Evolutionary conservation across 2,797 vertebrate species (phyloP), one percentile per base, ranked within the genome.

Genomic region (Columba guinea): DNA sequence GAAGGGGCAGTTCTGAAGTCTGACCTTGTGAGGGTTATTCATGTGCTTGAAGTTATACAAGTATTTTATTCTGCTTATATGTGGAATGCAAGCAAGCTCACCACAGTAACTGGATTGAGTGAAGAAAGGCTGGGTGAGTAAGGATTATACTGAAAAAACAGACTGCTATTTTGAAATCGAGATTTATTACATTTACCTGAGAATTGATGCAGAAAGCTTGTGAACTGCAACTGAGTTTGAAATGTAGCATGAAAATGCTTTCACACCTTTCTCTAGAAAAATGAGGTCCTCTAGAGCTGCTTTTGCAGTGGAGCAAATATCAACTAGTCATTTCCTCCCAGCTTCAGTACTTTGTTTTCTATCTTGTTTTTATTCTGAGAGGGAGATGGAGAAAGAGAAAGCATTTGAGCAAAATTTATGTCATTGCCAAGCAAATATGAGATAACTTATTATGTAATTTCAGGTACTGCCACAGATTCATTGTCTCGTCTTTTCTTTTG

Each of bases 211-310:
- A 82, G 77, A 94, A 82, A 70, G 46, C 76, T 90, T 77, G n/a
- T 59, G 65, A 94, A 71, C 51, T 83, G 15, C 37, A 92, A 30
- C 65, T 16, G n/a, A 91, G 67, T 79, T 94, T 91, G 89, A 93
- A 94, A 92, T 85, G 78, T 68, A 46, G 78, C 68, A 85, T 58
- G 44, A 93, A 95, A 94, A 94, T 78, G 9, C 19, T 86, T 88
- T 93, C 67, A 69, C 63, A 64, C 49, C 28, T 94, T 83, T 73
- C 35, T 81, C 37, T 73, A 76, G 89, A 73, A 94, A 87, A 89
- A 64, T 49, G 2, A 82, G 56, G 56, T 68, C 12, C 24, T 93
- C 70, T 84, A 67, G 76, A 96, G 44, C 24, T 59, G 13, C 46
- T 78, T 90, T 82, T 86, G 48, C 79, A 52, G 14, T 28, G 21